Conservation (phyloP, 2,113 vertebrate genomes). For the Pandion haliaetus region DNA sequence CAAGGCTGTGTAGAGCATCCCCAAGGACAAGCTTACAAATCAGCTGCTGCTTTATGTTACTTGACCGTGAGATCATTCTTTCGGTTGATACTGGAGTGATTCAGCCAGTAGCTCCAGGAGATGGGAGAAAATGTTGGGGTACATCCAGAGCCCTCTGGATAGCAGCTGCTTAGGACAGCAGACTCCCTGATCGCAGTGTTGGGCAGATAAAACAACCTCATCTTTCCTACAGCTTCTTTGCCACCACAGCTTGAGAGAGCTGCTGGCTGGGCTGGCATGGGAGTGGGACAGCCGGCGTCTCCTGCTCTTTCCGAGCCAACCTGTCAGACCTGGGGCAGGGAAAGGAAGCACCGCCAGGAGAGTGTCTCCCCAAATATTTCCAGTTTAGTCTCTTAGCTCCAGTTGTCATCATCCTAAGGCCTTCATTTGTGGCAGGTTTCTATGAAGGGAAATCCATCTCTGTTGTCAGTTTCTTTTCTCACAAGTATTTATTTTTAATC, state of each 20-base stretch:
- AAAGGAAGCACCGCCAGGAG: neutral
- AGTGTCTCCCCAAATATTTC: neutral
- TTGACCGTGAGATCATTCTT: neutral
- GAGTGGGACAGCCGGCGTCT: rapidly evolving
- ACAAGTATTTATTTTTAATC: constrained; percentile 1
- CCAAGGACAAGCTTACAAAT: neutral
- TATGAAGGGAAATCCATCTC: neutral
- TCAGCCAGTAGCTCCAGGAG: neutral
- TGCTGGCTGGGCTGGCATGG: neutral
- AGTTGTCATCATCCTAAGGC: neutral
- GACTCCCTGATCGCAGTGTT: neutral
- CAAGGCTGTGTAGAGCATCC: neutral
- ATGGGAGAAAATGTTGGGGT: neutral
- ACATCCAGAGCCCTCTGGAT: neutral
- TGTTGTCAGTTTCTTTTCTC: neutral
- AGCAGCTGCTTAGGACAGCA: neutral
- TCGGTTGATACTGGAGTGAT: neutral
- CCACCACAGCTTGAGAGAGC: neutral
- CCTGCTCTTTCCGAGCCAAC: neutral
- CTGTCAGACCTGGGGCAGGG: neutral
- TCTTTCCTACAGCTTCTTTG: neutral
- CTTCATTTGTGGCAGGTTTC: neutral
- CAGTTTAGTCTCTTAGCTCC: neutral
- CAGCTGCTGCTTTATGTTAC: neutral
- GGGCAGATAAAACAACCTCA: neutral